phyloP scores from a whole-genome alignment of 2,113 vertebrate species.

The Excalfactoria chinensis region DNA sequence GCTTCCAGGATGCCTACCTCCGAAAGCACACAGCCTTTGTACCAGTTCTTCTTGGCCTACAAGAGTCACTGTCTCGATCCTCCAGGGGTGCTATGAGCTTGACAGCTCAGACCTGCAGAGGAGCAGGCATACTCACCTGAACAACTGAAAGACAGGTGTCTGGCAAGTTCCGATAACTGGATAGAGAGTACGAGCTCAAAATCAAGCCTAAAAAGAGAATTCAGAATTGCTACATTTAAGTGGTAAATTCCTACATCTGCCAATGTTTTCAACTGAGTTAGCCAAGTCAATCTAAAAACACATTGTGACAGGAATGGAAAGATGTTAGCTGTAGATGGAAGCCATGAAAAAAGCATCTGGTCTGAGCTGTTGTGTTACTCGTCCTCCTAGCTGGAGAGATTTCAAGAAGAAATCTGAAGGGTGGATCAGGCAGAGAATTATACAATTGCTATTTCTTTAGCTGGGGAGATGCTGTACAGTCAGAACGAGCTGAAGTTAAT shows the following conservation, averaged over 20 bases:
- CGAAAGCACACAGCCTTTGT: neutral
- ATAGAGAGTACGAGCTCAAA: conserved; percentile 30
- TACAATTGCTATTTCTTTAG: neutral
- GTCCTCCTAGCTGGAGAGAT: neutral
- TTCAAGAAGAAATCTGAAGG: conserved; percentile 12
- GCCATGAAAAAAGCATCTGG: conserved; percentile 6
- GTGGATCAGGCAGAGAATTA: neutral
- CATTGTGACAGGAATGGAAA: neutral
- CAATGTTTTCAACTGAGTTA: conserved; percentile 9
- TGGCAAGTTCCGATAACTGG: conserved; percentile 12
- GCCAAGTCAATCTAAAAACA: conserved; percentile 2
- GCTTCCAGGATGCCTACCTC: neutral
- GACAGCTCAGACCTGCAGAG: neutral
- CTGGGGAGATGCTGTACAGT: neutral
- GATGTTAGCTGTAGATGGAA: neutral
- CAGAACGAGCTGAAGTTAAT: neutral
- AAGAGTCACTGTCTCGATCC: neutral
- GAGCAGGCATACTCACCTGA: neutral
- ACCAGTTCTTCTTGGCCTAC: accelerated
- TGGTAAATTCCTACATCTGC: neutral
- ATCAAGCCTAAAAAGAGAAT: conserved; percentile 9
- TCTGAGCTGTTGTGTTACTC: neutral
- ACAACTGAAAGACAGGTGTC: conserved; percentile 37
- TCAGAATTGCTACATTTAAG: conserved; percentile 14
- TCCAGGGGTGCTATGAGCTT: accelerated